Evolutionary conservation across 2,888 invertebrate genomes (phyloP).

Genomic region (Pelosia muscerda): DNA sequence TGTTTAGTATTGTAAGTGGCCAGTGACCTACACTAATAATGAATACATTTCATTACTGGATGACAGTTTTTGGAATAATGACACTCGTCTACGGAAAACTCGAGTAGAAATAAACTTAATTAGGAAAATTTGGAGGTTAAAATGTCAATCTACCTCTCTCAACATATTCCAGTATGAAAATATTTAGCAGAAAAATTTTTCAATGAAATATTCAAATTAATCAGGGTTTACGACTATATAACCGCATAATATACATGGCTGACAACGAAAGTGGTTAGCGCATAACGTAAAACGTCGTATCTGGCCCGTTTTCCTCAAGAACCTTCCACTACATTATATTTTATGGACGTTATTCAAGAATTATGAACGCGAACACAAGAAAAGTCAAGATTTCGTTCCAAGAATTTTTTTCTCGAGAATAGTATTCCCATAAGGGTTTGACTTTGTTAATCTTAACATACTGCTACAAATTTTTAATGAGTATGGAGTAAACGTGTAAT

Average conservation of each 20-base stretch:
- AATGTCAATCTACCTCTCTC: neutral
- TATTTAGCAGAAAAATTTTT: neutral
- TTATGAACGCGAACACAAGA: neutral
- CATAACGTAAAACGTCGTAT: constrained; percentile 9
- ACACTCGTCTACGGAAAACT: too few species aligned
- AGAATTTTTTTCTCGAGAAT: neutral
- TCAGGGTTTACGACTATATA: neutral
- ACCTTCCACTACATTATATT: neutral
- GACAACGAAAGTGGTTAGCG: neutral
- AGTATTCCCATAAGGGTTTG: neutral
- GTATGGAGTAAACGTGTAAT: neutral
- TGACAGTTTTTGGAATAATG: neutral
- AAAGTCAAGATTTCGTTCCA: neutral
- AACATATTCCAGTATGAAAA: neutral
- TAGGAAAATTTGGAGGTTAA: neutral
- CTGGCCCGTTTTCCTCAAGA: neutral
- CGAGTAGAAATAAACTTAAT: neutral
- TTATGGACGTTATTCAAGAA: neutral
- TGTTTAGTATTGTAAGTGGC: neutral
- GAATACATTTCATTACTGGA: neutral
- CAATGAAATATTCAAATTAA: constrained; percentile 1
- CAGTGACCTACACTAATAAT: neutral
- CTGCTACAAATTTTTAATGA: neutral
- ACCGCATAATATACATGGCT: neutral
- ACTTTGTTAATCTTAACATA: neutral